Base-by-base conservation (phyloP, 1,140 invertebrate species). In the Drosophila nannoptera region DNA sequence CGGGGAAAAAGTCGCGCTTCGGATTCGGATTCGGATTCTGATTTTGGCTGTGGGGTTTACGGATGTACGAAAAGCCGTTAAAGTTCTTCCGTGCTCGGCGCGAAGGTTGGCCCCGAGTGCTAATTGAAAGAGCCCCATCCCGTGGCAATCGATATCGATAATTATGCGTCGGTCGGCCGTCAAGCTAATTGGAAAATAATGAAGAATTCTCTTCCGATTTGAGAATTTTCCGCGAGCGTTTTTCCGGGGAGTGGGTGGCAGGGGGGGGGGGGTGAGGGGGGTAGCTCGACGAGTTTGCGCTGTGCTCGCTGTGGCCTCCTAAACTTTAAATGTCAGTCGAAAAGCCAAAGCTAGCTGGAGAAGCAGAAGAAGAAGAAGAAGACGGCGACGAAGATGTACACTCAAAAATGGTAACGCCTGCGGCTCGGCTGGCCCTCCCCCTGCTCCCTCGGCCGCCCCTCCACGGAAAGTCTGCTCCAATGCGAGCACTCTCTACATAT, bases 321-420 rank as follows among this genome's bases (percentile, higher is more conserved):
- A 84, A 84, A 84, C 80, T 84, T 84, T 84, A 84, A 84, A 84
- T 84, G 80, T 86, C 80, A 84, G 81, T 55, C 52, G 61, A 66
- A 48, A 48, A 58, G 43, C 32, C 46, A 61, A n/a, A n/a, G 38
- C 64, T 49, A 52, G 38, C 58, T 50, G 31, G 49, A 60, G 22
- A 22, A 22, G 22, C 1, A 2, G 22, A 22, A 22, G 22, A 22
- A 42, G 48, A 33, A 42, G 14, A 58, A 16, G 12, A 59, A 52
- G 56, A n/a, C n/a, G n/a, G n/a, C n/a, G 48, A 33, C 33, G 14
- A 58, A 16, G 12, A 59, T 45, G 56, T 8, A 53, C 50, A 63
- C 49, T 69, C 43, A 55, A 55, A 55, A 55, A 63, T 67, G 16
- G 50, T 49, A 69, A 59, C 63, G 66, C 59, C 66, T 49, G 36